Percentiles rank a stretch among this genome's conserved stretches.
Conservation (phyloP, 2,797 vertebrate species). For the Squalus acanthias region DNA sequence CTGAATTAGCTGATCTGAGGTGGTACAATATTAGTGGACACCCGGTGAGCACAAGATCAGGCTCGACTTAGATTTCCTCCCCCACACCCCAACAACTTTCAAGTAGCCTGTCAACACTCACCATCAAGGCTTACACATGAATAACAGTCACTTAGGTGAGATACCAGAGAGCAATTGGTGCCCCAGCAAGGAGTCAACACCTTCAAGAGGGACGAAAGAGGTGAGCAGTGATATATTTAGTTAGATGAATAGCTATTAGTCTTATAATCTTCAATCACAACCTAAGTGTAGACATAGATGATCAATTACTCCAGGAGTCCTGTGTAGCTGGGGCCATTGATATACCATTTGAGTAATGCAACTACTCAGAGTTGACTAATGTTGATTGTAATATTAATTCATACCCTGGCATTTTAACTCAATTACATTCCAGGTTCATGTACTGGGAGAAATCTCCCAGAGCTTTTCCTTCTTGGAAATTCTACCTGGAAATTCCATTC, state of each 20-base stretch:
- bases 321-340: too few relatives aligned
- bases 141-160: neutral
- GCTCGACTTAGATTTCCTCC: conserved; percentile 48
- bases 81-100: conserved; percentile 44
- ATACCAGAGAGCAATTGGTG: neutral
- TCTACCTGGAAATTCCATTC: neutral
- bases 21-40: conserved; percentile 24
- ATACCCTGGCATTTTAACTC: neutral
- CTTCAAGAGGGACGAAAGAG: neutral
- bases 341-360: neutral
- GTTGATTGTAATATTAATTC: neutral
- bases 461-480: neutral
- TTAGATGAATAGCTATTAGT: neutral
- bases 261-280: too few relatives aligned
- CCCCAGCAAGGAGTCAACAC: too few relatives aligned
- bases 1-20: conserved; percentile 44
- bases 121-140: neutral
- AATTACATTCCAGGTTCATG: neutral
- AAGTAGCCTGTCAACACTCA: neutral
- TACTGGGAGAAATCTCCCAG: neutral
- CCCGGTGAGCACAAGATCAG: neutral
- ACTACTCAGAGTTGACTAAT: neutral
- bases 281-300: too few relatives aligned
- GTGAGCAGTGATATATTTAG: too few relatives aligned
- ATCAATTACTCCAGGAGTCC: too few relatives aligned